A percentile compares a stretch with the other conserved stretches of the same genome.
Conservation (phyloP, 2,113 vertebrate species). For the Myanophis thanlyinensis region DNA sequence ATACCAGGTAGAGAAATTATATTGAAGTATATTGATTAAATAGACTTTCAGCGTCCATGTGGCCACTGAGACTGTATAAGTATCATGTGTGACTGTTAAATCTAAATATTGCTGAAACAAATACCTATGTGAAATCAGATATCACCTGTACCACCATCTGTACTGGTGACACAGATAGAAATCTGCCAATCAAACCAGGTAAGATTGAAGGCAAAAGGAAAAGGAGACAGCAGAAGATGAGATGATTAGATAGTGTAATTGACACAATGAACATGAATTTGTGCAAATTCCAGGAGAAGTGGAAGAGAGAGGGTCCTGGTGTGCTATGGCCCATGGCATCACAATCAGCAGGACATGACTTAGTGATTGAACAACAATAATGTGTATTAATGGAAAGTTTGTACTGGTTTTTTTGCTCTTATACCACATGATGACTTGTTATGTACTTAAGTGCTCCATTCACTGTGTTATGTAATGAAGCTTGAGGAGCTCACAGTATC, state of each 20-base stretch:
- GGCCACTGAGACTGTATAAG: background rate
- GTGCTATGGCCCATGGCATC: background rate
- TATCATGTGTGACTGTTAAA: background rate
- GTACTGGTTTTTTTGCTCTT: background rate
- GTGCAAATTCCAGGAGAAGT: background rate
- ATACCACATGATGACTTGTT: background rate
- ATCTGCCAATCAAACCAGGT: background rate
- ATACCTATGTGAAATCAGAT: conserved; percentile 41
- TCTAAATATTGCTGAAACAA: background rate
- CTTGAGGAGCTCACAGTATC: background rate
- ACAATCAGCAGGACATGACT: background rate
- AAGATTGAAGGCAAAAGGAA: background rate
- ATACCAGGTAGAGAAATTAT: conserved; percentile 62
- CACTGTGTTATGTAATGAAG: background rate
- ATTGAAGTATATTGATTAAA: conserved; percentile 44
- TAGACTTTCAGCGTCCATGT: conserved; percentile 26
- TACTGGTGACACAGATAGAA: background rate
- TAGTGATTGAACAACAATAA: background rate
- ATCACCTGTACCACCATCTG: background rate
- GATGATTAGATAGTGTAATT: background rate
- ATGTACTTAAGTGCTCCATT: background rate
- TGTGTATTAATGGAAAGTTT: background rate
- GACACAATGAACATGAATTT: background rate
- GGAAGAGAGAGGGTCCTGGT: background rate
- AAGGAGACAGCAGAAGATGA: background rate